Conservation (phyloP, 35 echinoderm and acorn worm species). For the Nesometra sesokonis region DNA sequence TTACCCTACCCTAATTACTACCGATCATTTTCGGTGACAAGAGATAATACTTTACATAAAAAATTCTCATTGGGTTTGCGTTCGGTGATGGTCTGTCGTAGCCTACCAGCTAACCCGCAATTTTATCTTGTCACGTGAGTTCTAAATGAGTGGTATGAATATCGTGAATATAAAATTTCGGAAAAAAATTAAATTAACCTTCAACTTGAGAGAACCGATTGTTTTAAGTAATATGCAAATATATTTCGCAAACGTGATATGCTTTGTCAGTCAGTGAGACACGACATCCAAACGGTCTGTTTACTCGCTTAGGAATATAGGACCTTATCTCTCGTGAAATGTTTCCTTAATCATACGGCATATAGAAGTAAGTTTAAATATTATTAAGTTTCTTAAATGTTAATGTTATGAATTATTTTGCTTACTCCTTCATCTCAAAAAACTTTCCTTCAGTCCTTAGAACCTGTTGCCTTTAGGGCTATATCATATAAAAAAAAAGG, state of each 20-base stretch:
- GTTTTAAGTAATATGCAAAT: neutral
- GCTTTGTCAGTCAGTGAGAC: neutral
- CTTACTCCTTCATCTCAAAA: too few species aligned
- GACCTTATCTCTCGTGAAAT: neutral
- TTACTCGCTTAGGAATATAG: neutral
- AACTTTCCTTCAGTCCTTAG: too few species aligned
- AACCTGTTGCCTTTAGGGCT: too few species aligned
- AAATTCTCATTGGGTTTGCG: neutral
- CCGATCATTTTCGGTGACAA: neutral
- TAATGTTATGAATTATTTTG: too few species aligned
- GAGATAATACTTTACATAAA: neutral
- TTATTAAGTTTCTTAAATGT: neutral
- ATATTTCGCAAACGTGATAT: neutral
- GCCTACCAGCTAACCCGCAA: neutral
- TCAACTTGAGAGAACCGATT: neutral
- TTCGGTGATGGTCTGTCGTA: neutral
- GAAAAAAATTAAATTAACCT: neutral
- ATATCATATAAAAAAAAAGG: too few species aligned
- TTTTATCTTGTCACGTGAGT: neutral
- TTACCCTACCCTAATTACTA: neutral
- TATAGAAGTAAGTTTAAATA: too few species aligned
- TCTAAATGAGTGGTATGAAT: neutral
- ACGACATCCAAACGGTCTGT: neutral
- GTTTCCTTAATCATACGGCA: too few species aligned
- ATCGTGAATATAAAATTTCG: neutral